Conservation (phyloP, 2,797 vertebrate genomes). For the Schizopygopsis pylzovi region DNA sequence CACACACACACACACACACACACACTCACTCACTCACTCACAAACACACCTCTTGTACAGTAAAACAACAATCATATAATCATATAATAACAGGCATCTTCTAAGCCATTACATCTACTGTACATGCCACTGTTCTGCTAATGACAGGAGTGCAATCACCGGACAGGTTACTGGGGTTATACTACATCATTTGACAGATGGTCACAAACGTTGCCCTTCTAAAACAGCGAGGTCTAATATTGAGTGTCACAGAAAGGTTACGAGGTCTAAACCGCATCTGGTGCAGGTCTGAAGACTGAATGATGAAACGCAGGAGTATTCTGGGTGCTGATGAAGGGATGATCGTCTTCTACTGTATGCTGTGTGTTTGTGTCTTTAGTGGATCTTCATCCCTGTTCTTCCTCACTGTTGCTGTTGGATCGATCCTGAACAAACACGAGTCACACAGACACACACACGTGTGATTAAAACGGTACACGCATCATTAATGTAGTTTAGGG, state of each 20-base stretch:
- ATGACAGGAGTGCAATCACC: not conserved
- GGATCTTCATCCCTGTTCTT: conserved; percentile 77
- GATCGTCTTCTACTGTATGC: not conserved
- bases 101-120: conserved; percentile 4
- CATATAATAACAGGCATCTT: not conserved
- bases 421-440: conserved; percentile 79
- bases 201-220: conserved; percentile 12
- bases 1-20: no score
- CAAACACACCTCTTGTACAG: not conserved
- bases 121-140: not conserved
- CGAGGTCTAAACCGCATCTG: not conserved
- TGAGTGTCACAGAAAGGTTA: conserved; percentile 15
- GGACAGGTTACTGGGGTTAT: not conserved
- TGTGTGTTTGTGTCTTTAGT: not conserved
- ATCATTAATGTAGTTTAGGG: not conserved
- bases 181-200: not conserved
- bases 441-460: not conserved
- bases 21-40: no score
- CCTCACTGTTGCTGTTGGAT: conserved; percentile 89
- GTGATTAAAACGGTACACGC: not conserved
- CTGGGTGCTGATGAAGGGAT: not conserved
- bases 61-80: not conserved
- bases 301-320: not conserved
- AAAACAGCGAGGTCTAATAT: conserved; percentile 2
- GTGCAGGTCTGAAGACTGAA: not conserved